Base-by-base conservation (phyloP, 2,113 vertebrate species). In the Kryptolebias marmoratus region DNA sequence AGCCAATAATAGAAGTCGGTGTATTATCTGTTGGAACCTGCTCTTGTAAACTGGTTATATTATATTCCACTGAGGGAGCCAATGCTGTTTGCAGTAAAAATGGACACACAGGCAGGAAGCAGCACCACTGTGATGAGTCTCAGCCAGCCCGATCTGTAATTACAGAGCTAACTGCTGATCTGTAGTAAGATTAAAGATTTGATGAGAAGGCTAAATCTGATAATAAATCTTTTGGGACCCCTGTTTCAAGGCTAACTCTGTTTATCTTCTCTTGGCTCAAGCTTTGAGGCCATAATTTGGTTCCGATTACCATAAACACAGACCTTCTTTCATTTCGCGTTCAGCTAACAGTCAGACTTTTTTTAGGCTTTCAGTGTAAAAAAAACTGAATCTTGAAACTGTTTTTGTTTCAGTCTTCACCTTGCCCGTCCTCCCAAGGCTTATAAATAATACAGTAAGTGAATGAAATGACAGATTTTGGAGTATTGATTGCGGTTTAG, bases 71-170 rank as follows among this genome's bases (percentile, higher is more conserved):
- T 76, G 52, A 74, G 64, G 47, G 18, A 50, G 50, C 57, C n/a
- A 60, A 61, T 18, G 32, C 54, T 61, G 22, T 13, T 60, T 64
- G 36, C 39, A 16, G 59, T 32, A 16, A 58, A 63, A 64, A 78
- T 67, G 47, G 18, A 58, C 12, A 18, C 0, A 0, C 15, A 69
- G 73, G 68, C 79, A 85, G 89, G 87, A 92, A 92, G 69, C 64
- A n/a, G 83, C 61, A 74, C 81, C 79, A 91, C 91, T 90, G 89
- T 74, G 84, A 87, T 89, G 63, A 91, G 88, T 89, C 64, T 73
- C 75, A 58, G 74, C 50, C 32, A 49, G 57, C 57, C 61, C 50
- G 47, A 58, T 56, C 22, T 71, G 77, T 92, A 91, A 93, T 93
- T 90, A 82, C 65, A 54, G 71, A 83, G 87, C 77, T 87, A 89